Percentiles rank a stretch among this genome's conserved stretches.
These are phyloP conservation scores for Brassicogethes aeneus DNA, from an alignment of 2,888 invertebrate genomes.

Conservation along the genomic window DNA sequence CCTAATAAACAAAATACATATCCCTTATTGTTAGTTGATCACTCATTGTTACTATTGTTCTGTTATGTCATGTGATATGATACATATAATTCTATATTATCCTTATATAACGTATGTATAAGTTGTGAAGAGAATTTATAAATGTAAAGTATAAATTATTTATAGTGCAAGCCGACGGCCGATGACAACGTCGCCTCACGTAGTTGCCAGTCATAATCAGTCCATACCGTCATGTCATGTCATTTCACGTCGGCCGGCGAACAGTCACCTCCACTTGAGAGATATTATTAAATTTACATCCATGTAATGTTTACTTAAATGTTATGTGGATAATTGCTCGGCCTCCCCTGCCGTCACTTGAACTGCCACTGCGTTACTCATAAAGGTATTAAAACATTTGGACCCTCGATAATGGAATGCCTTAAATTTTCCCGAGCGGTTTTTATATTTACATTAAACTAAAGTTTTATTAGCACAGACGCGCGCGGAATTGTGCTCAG, in stretches of 20 bases:
- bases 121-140: conserved; percentile 37
- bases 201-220: conserved; percentile 15
- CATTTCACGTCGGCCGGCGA: no score
- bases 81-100: conserved; percentile 39
- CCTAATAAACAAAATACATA: conserved; percentile 43
- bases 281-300: no score
- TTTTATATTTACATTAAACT: no score
- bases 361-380: no score
- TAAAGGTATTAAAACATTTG: no score
- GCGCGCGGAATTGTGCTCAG: no score
- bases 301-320: no score
- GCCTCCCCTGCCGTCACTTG: conserved; percentile 31
- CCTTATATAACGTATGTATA: conserved; percentile 38
- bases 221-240: conserved; percentile 10
- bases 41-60: conserved; percentile 43
- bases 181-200: conserved; percentile 20
- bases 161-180: conserved; percentile 19
- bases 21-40: conserved; percentile 44
- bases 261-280: no score
- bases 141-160: conserved; percentile 23
- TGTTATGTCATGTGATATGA: conserved; percentile 42
- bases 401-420: no score
- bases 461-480: no score
- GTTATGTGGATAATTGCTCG: no score
- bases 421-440: no score